Conservation (phyloP, 35 echinoderm and acorn worm genomes). For the Amphiura filiformis region DNA sequence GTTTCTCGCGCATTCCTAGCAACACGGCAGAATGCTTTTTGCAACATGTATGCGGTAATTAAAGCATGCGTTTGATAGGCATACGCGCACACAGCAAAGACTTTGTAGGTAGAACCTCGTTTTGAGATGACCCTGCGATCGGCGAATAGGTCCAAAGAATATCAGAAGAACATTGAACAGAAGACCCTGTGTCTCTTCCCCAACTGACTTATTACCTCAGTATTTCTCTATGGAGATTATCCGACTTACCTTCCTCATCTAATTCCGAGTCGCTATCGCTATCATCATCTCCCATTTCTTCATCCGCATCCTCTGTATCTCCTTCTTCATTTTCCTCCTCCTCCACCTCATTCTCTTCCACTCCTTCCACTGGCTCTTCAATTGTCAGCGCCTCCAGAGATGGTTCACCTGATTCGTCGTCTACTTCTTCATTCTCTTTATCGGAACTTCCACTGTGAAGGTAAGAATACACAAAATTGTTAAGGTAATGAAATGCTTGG, state of each 20-base stretch:
- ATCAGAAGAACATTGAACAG: too few species aligned
- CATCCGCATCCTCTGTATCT: constrained; percentile 38
- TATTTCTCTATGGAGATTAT: too few species aligned
- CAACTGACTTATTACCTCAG: too few species aligned
- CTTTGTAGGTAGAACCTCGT: too few species aligned
- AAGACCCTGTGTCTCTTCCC: too few species aligned
- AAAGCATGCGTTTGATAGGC: too few species aligned
- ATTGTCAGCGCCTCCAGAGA: not conserved
- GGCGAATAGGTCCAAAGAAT: too few species aligned
- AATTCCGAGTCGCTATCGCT: constrained; percentile 30
- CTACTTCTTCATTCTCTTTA: constrained; percentile 47
- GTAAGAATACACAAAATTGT: not conserved
- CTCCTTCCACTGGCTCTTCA: constrained; percentile 9
- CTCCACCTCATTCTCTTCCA: constrained; percentile 19
- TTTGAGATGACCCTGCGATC: too few species aligned
- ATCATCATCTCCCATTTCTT: constrained; percentile 15
- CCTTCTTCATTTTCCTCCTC: constrained; percentile 47
- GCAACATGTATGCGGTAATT: too few species aligned
- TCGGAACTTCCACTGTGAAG: constrained; percentile 1
- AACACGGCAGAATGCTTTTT: too few species aligned
- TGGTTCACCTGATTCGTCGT: constrained; percentile 9
- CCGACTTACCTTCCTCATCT: constrained; percentile 34
- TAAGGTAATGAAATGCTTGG: not conserved
- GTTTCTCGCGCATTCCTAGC: too few species aligned
- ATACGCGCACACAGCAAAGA: too few species aligned